Base-by-base conservation (phyloP, 2,888 invertebrate species). In the Thera britannica region DNA sequence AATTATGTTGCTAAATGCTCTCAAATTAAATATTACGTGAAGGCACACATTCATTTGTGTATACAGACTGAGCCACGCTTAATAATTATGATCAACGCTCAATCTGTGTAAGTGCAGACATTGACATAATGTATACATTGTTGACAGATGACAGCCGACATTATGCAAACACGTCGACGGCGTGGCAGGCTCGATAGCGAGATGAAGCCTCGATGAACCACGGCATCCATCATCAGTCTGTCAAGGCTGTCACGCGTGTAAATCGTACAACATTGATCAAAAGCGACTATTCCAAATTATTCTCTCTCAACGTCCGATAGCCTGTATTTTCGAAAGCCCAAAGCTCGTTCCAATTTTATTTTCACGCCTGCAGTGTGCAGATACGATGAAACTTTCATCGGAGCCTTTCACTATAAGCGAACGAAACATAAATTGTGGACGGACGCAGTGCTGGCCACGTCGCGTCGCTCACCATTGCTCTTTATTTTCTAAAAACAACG, bases 301-400 rank as follows among this genome's bases (percentile, higher is more conserved):
- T 77, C 72, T 62, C 70, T 60, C 71, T 58, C 70, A 67, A 58
- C 64, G 68, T 67, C 75, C 75, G 77, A 79, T 75, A 74, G 81
- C 79, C 73, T 80, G 79, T 79, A 83, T 86, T 85, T 86, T 82
- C 78, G 82, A 80, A 85, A 87, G 82, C 82, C 80, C 81, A 84
- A 86, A 87, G 84, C 87, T 86, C 83, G 85, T 89, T 89, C 87
- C 84, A 84, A 83, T 81, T 92, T 90, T 92, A 92, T 91, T 91
- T 92, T 75, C 89, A 89, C 90, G 90, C 88, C 91, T 92, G 92
- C 89, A 92, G 82, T 84, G 84, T 82, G 79, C 81, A 87, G 92
- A 92, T 92, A 92, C 89, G 89, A 84, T 90, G 87, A 89, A 91
- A 91, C 80, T 92, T 91, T 90, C 92, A 90, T 90, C 86, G 86